Conservation (phyloP, 2,113 vertebrate genomes). For the Oostethus manadensis region DNA sequence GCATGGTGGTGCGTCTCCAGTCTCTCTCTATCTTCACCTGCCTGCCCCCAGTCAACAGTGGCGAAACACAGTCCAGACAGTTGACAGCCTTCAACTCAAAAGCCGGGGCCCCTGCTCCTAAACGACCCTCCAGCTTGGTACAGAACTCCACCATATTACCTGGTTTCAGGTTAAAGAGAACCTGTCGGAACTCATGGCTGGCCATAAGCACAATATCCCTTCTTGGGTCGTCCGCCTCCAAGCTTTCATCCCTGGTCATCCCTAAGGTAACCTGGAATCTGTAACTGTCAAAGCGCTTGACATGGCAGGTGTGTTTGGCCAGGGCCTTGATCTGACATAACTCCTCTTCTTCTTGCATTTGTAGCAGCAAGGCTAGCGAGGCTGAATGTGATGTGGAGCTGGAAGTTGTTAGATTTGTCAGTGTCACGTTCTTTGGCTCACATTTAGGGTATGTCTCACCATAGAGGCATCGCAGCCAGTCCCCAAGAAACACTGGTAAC, state of each 20-base stretch:
- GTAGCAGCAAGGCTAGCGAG: constrained; percentile 34
- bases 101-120: constrained; percentile 84
- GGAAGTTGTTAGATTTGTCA: constrained; percentile 31
- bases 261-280: constrained; percentile 89
- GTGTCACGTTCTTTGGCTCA: constrained; percentile 63
- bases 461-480: constrained; percentile 93
- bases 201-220: constrained; percentile 87
- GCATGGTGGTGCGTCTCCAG: constrained; percentile 83
- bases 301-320: constrained; percentile 86
- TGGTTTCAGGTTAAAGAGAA: constrained; percentile 81
- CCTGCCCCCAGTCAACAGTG: constrained; percentile 69
- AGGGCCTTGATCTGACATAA: constrained; percentile 84
- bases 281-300: constrained; percentile 90
- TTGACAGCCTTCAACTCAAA: constrained; percentile 93
- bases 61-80: constrained; percentile 86
- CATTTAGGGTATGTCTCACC: constrained; percentile 89
- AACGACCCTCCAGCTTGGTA: constrained; percentile 87
- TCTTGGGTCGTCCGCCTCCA: constrained; percentile 72
- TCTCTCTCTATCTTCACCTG: constrained; percentile 91
- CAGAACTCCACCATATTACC: constrained; percentile 90
- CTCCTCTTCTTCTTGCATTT: constrained; percentile 77
- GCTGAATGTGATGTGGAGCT: background rate
- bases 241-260: constrained; percentile 66
- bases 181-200: constrained; percentile 87
- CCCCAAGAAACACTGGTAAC: constrained; percentile 82